Base-by-base conservation (phyloP, 2,113 vertebrate species). In the Tenrec ecaudatus region DNA sequence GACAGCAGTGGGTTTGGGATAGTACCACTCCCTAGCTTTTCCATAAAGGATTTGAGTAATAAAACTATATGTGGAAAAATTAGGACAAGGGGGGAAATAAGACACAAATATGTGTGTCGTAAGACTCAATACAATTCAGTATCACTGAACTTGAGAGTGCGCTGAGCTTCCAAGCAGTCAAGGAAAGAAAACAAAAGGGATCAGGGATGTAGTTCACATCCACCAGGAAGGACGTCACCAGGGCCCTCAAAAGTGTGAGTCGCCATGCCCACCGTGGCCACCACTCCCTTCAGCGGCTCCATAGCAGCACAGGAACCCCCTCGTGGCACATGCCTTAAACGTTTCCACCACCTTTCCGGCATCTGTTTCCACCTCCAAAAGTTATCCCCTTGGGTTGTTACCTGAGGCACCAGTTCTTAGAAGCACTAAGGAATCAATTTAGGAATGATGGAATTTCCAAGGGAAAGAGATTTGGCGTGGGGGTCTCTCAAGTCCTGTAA, bases 1-100 rank as follows among this genome's bases (percentile, higher is more conserved):
- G 47, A 62, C 60, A 62, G 60, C 60, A 62, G 19, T 62, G 60
- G 4, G 60, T 62, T 62, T 22, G 7, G 60, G 60, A 20, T 23
- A 3, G 60, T 22, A 62, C 22, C 16, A 12, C 53, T 20, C 29
- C 57, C 47, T 31, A 69, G 25, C 17, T 20, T 83, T 92, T 88
- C 31, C 53, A 8, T 86, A 40, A 91, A 84, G 43, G n/a, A 90
- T 40, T 81, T 90, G 66, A 90, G 20, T 16, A 80, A 83, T 36
- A 81, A 86, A 53, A 69, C 33, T 31, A 22, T 29, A 83, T 83
- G 25, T 36, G 57, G 86, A 76, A 80, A 86, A 66, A 47, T 47
- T 36, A 60, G 36, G 66, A 81, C 2, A 14, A 22, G 40, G 31
- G 40, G 31, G 33, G 40, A 90, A 81, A 87, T 27, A 76, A 14